phyloP scores from a whole-genome alignment of 2,888 invertebrate genomes.

The Eutolmus rufibarbis region DNA sequence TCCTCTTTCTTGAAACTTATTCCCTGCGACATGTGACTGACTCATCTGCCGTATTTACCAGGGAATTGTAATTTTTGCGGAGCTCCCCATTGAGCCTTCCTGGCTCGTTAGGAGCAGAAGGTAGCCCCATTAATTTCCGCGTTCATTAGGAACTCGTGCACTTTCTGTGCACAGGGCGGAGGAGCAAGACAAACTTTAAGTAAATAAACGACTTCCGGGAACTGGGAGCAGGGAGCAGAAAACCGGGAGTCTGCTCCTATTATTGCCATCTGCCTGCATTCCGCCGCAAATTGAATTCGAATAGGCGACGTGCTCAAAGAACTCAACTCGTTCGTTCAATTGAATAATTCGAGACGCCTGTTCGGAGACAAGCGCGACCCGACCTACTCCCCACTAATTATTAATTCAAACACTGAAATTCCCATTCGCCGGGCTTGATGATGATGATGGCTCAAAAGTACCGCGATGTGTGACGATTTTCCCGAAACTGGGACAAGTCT shows the following conservation, averaged over 20 bases:
- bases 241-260: background rate
- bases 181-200: background rate
- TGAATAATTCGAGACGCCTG: conserved; percentile 25
- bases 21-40: background rate
- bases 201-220: background rate
- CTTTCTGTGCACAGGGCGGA: background rate
- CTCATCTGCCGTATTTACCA: background rate
- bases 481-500: conserved; percentile 5
- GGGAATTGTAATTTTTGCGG: background rate
- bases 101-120: background rate
- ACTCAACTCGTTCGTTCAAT: conserved; percentile 10
- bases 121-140: background rate
- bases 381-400: conserved; percentile 8
- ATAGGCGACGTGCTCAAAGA: conserved; percentile 23
- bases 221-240: no score
- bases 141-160: background rate
- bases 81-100: background rate
- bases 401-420: conserved; percentile 37
- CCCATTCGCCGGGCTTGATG: background rate
- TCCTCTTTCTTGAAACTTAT: background rate
- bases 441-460: background rate
- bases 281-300: conserved; percentile 15
- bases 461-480: background rate
- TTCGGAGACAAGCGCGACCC: background rate
- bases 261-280: background rate